These are phyloP conservation scores for Oryzaephilus surinamensis DNA, from an alignment of 1,140 invertebrate species.

Conservation along the genomic window DNA sequence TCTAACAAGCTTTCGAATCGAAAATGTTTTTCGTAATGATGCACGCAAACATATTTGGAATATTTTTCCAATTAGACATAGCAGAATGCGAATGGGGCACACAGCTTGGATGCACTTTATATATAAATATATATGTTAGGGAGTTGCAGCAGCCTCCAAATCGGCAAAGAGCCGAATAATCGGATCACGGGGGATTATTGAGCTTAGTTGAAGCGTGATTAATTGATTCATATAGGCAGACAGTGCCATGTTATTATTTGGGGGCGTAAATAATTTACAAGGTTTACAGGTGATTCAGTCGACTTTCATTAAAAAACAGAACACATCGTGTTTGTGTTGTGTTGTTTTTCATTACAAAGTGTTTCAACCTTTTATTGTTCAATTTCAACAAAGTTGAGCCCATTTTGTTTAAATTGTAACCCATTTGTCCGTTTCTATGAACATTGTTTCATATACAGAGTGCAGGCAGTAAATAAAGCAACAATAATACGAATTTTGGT, in stretches of 20 bases:
- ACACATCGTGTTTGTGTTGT: no score
- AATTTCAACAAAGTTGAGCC: no score
- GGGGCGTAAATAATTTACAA: slow-evolving; percentile 26
- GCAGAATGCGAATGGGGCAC: slow-evolving; percentile 10
- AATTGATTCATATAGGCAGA: slow-evolving; percentile 32
- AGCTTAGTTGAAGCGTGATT: slow-evolving; percentile 27
- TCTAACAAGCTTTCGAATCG: no score
- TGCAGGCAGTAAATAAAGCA: slow-evolving; percentile 5
- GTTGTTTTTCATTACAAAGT: no score
- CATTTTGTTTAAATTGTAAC: no score
- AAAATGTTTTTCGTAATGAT: slow-evolving; percentile 9
- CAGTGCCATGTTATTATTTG: slow-evolving; percentile 25
- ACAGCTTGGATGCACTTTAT: no score
- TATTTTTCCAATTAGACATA: slow-evolving; percentile 27
- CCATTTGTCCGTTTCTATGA: no score
- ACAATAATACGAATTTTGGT: slow-evolving; percentile 4
- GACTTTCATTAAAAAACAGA: slow-evolving; percentile 10
- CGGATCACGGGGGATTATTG: slow-evolving; percentile 28
- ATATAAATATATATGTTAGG: not conserved
- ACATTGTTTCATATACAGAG: no score
- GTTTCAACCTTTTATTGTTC: no score
- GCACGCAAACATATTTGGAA: slow-evolving; percentile 24
- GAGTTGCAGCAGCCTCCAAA: slow-evolving; percentile 17
- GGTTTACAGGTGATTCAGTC: slow-evolving; percentile 24
- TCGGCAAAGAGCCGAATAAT: slow-evolving; percentile 27